A percentile compares a stretch with the other conserved stretches of the same genome.
Evolutionary conservation across 2,797 vertebrate species (phyloP).

Genomic region (Ispidina lecontei): DNA sequence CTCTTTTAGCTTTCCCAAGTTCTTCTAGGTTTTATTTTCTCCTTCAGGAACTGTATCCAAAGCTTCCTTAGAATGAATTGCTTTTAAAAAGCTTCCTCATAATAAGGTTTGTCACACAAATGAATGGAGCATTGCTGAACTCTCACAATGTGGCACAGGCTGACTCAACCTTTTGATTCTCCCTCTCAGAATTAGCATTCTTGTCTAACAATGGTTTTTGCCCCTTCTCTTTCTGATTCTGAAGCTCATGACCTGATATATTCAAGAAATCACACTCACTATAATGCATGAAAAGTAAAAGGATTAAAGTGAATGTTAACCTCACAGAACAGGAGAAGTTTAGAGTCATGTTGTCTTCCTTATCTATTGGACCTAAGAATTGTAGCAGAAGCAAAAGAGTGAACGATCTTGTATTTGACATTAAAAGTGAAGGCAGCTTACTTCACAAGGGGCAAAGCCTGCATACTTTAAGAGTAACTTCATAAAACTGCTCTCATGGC

Average conservation of each 20-base stretch:
- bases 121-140: conserved; percentile 48
- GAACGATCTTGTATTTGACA: not conserved
- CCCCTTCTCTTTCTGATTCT: conserved; percentile 26
- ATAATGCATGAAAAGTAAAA: conserved; percentile 9
- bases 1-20: conserved; percentile 26
- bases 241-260: not conserved
- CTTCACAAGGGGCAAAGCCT: not conserved
- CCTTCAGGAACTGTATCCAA: conserved; percentile 34
- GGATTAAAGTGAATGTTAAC: conserved; percentile 59
- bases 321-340: conserved; percentile 13
- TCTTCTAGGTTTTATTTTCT: conserved; percentile 39
- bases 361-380: not conserved
- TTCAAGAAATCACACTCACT: not conserved
- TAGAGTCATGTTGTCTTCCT: not conserved
- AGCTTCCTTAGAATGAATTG: conserved; percentile 9
- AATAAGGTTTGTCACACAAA: conserved; percentile 44
- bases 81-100: conserved; percentile 35
- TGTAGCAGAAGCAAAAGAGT: not conserved
- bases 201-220: conserved; percentile 26
- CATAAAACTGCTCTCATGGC: not conserved
- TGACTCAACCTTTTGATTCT: not conserved
- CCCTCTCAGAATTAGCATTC: conserved; percentile 40
- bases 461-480: not conserved
- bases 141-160: conserved; percentile 19
- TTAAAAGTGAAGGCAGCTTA: conserved; percentile 42